phyloP scores from a whole-genome alignment of 2,888 invertebrate species.

The Acanthosepion lycidas region DNA sequence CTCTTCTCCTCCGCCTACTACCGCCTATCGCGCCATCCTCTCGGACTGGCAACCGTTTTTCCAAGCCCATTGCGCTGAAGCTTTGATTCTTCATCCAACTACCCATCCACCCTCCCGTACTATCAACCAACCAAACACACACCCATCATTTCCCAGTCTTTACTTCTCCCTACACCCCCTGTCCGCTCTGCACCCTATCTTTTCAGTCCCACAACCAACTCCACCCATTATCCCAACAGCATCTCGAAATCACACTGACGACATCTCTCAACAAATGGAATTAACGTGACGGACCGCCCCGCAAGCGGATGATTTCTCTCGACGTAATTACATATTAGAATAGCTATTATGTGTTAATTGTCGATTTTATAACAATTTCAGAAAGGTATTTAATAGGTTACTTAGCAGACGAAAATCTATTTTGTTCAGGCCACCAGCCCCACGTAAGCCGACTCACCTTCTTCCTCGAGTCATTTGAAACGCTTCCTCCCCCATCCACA shows the following conservation, averaged over 20 bases:
- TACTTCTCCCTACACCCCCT: not conserved
- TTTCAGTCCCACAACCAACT: not conserved
- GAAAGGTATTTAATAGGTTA: conserved; percentile 33
- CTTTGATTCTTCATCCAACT: not conserved
- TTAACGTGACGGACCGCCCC: conserved; percentile 33
- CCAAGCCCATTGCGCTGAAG: not conserved
- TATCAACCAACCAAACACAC: not conserved
- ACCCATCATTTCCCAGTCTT: not conserved
- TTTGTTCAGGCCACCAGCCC: conserved; percentile 33
- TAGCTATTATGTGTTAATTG: conserved; percentile 33
- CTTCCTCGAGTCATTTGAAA: not conserved
- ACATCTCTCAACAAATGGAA: conserved; percentile 33
- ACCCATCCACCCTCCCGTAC: not conserved
- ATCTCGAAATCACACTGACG: conserved; percentile 33
- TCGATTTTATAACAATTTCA: conserved; percentile 23
- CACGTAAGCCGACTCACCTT: not conserved
- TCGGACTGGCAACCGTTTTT: not conserved
- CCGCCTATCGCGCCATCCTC: not conserved
- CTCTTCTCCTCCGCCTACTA: not conserved
- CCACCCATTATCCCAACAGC: not conserved
- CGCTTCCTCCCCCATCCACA: not conserved
- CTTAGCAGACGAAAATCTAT: conserved; percentile 33
- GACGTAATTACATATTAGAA: conserved; percentile 23
- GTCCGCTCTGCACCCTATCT: not conserved
- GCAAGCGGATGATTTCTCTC: conserved; percentile 33